Evolutionary conservation across 1,140 invertebrate species (phyloP).

Genomic region (Trichonephila clavipes): DNA sequence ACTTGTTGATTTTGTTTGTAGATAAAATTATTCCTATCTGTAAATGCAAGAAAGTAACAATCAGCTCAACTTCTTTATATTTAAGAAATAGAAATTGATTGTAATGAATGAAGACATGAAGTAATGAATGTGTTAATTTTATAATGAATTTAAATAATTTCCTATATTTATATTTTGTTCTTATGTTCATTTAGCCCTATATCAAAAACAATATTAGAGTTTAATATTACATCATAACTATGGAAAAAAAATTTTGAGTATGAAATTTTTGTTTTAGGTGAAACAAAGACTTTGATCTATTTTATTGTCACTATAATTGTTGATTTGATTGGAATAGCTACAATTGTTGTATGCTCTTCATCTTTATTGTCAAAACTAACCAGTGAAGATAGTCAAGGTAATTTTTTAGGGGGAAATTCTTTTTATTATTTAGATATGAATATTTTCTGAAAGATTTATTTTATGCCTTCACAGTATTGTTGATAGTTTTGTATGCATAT

Average conservation of each 20-base stretch:
- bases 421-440: background rate
- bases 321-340: conserved; percentile 73
- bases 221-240: too few relatives aligned
- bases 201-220: too few relatives aligned
- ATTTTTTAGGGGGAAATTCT: background rate
- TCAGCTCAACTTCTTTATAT: too few relatives aligned
- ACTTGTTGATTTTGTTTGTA: too few relatives aligned
- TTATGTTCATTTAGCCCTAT: too few relatives aligned
- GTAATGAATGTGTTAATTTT: too few relatives aligned
- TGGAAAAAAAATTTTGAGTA: background rate
- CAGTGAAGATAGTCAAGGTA: conserved; percentile 65
- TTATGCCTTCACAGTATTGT: background rate
- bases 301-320: conserved; percentile 68
- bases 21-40: too few relatives aligned
- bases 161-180: too few relatives aligned
- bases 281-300: conserved; percentile 49
- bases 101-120: too few relatives aligned
- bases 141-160: too few relatives aligned
- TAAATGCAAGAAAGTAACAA: too few relatives aligned
- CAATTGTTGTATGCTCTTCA: conserved; percentile 68
- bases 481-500: background rate
- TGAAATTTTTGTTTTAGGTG: conserved; percentile 53
- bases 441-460: background rate
- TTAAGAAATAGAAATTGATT: too few relatives aligned
- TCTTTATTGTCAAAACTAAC: conserved; percentile 72